Conservation (phyloP, 2,113 vertebrate species). For the Probosciger aterrimus region DNA sequence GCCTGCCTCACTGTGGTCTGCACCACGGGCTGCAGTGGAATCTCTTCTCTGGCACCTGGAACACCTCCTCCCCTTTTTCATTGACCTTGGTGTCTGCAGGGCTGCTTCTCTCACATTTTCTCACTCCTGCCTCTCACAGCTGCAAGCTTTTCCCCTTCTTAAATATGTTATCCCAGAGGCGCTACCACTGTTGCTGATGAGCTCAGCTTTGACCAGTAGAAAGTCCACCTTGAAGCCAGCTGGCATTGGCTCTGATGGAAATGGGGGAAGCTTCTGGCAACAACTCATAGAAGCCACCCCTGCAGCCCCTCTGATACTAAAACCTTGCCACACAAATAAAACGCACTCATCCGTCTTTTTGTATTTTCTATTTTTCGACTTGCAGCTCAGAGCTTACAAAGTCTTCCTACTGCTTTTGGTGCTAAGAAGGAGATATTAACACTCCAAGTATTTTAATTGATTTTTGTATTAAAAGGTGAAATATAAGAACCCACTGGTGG, state of each 20-base stretch:
- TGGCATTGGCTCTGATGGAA: background rate
- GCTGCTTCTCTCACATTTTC: background rate
- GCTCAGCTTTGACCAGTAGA: fast-evolving
- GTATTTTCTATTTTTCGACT: background rate
- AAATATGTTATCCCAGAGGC: background rate
- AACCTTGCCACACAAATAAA: background rate
- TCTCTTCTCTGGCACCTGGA: fast-evolving
- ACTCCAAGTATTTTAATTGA: background rate
- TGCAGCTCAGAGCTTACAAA: background rate
- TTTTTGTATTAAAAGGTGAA: background rate
- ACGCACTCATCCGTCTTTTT: fast-evolving
- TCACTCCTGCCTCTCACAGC: background rate
- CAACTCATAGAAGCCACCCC: background rate
- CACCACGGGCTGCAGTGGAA: fast-evolving
- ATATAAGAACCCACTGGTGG: background rate
- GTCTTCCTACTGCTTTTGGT: fast-evolving
- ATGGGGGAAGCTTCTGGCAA: fast-evolving
- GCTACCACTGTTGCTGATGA: fast-evolving
- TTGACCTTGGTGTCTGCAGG: background rate
- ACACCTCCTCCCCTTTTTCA: background rate
- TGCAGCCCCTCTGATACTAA: fast-evolving
- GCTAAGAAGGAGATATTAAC: background rate
- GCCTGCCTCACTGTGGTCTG: background rate
- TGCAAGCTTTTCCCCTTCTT: background rate
- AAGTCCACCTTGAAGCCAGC: fast-evolving